Evolutionary conservation across 2,888 invertebrate species (phyloP).

Genomic region (Hydroisotoma schaefferi): DNA sequence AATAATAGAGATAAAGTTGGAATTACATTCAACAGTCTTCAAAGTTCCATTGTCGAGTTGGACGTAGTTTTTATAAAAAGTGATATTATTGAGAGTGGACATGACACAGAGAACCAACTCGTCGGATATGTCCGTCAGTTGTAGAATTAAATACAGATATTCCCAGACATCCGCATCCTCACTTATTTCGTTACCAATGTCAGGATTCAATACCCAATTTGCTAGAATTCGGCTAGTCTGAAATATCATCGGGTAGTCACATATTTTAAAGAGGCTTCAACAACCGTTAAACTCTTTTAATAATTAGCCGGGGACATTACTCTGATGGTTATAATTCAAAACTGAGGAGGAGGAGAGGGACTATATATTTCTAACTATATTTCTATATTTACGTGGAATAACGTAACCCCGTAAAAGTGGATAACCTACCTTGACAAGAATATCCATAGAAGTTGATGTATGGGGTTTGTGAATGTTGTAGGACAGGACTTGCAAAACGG

Average conservation of each 20-base stretch:
- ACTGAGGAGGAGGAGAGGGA: no score
- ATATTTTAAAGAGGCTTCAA: no score
- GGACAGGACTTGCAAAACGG: conserved; percentile 38
- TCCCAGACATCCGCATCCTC: conserved; percentile 38
- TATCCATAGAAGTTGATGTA: conserved; percentile 41
- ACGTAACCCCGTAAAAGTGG: no score
- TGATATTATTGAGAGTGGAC: conserved; percentile 45
- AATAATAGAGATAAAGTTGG: background rate
- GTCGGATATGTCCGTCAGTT: conserved; percentile 37
- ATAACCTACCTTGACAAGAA: conserved; percentile 45
- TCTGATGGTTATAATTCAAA: no score
- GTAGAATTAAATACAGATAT: conserved; percentile 37
- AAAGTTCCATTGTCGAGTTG: conserved; percentile 31
- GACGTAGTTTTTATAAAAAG: conserved; percentile 44
- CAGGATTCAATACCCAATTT: conserved; percentile 45
- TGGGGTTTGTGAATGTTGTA: conserved; percentile 39
- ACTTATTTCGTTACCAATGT: conserved; percentile 42
- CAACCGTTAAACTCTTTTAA: no score
- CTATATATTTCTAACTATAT: no score
- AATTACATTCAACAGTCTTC: conserved; percentile 39
- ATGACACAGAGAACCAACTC: conserved; percentile 46
- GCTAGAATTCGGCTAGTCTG: conserved; percentile 43
- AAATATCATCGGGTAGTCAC: no score
- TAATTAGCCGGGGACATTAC: no score
- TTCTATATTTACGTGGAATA: no score